Evolutionary conservation across 2,113 vertebrate species (phyloP), one percentile per base, ranked within the genome.

Genomic region (Cryptotis parvus): DNA sequence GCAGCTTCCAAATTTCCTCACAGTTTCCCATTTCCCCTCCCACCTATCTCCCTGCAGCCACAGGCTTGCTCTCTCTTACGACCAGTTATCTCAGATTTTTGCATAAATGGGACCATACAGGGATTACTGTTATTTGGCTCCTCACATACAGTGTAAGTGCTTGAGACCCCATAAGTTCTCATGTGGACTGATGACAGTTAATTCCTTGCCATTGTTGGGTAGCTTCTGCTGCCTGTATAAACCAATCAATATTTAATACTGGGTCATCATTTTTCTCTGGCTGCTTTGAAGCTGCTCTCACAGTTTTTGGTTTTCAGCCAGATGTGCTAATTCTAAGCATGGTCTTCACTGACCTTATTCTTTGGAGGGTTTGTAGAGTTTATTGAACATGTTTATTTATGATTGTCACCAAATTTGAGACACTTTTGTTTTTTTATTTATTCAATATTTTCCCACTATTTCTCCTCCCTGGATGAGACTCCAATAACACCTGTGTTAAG

Each of bases 381-480:
- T 87, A 43, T 45, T 66, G 26, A 45, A 31, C 37, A 43, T 68
- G 3, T 69, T 35, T 37, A 33, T 52, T 31, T 70, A 52, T 52
- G 14, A 69, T 61, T 77, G 84, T 84, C 14, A 69, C 29, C 45
- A 65, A 55, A 79, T 66, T n/a, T 68, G 27, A 58, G 52, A 27
- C 58, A 9, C 7, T 69, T 84, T 75, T 58, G 39, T n/a, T 4
- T 69, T 91, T 84, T 52, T 58, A n/a, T 82, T 88, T 63, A n/a
- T 70, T 84, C n/a, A 68, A 68, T 37, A 37, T 35, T 72, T 94
- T n/a, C 26, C 8, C 33, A 22, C n/a, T 68, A 26, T 58, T 94
- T 90, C 35, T 87, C 29, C 37, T 88, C 14, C 66, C 68, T 75
- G 68, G 72, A 45, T 68, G 43, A 39, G 35, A 87, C n/a, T 87